A percentile compares a stretch with the other conserved stretches of the same genome.
These are phyloP conservation scores for Oryzias javanicus DNA, from an alignment of 2,113 vertebrate species.

Conservation along the genomic window DNA sequence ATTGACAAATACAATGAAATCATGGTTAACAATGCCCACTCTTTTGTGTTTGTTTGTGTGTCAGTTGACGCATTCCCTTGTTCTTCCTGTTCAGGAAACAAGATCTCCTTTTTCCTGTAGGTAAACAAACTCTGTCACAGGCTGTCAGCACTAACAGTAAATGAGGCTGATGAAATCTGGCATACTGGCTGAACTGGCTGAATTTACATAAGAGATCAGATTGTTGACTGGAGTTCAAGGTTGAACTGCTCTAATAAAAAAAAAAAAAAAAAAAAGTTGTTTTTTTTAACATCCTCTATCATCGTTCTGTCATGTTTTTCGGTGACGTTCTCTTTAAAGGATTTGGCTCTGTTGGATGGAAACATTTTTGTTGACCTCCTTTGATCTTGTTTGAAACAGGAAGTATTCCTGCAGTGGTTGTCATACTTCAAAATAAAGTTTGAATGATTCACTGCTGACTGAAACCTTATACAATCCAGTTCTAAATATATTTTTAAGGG, in stretches of 20 bases:
- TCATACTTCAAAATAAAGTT: neutral
- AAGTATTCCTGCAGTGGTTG: no score
- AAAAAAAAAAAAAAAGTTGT: neutral
- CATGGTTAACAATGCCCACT: neutral
- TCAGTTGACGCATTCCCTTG: neutral
- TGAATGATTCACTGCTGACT: neutral
- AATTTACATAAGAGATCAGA: constrained; percentile 43
- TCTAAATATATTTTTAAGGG: neutral
- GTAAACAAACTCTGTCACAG: neutral
- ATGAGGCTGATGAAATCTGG: constrained; percentile 28
- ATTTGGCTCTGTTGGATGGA: no score
- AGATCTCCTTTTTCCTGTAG: neutral
- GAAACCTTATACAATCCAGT: neutral
- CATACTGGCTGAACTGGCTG: constrained; percentile 38
- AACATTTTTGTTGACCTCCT: no score
- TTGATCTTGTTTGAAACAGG: no score
- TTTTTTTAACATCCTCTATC: constrained; percentile 8
- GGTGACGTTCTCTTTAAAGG: neutral
- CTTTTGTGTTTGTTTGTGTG: neutral
- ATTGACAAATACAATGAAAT: neutral
- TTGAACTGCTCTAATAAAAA: neutral
- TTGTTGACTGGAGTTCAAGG: neutral
- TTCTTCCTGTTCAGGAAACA: neutral
- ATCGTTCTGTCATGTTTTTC: neutral
- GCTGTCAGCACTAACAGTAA: constrained; percentile 19